Evolutionary conservation across 2,888 invertebrate species (phyloP).

Genomic region (Dasypolia templi): DNA sequence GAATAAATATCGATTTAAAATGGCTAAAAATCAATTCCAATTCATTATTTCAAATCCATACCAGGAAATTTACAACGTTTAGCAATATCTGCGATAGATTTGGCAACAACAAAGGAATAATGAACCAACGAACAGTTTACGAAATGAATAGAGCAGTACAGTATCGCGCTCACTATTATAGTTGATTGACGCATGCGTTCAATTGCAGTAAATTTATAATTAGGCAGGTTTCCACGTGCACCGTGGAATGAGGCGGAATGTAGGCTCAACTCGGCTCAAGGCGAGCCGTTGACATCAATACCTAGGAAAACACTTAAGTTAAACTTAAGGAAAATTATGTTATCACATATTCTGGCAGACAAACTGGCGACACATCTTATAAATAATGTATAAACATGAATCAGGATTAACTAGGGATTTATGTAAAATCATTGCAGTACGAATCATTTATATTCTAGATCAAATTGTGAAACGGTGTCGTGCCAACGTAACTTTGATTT

Average conservation of each 20-base stretch:
- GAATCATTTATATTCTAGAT: conserved; percentile 74
- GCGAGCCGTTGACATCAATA: conserved; percentile 81
- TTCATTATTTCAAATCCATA: conserved; percentile 20
- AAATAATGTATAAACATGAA: conserved; percentile 56
- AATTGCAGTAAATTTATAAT: conserved; percentile 77
- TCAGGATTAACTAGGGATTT: conserved; percentile 51
- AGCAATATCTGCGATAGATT: conserved; percentile 35
- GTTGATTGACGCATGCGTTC: conserved; percentile 75
- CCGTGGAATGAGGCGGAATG: conserved; percentile 77
- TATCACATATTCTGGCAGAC: conserved; percentile 62
- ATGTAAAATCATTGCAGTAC: conserved; percentile 66
- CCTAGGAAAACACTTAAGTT: conserved; percentile 71
- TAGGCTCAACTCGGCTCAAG: conserved; percentile 84
- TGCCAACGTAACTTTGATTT: conserved; percentile 74
- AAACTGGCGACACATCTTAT: conserved; percentile 61
- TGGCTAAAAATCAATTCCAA: conserved; percentile 25
- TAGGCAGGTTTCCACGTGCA: conserved; percentile 79
- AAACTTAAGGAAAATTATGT: conserved; percentile 42
- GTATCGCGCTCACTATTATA: conserved; percentile 67
- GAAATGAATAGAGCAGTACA: conserved; percentile 59
- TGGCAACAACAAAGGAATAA: conserved; percentile 56
- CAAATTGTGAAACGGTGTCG: conserved; percentile 76
- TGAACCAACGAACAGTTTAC: conserved; percentile 47
- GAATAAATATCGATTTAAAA: conserved; percentile 32
- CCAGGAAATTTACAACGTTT: conserved; percentile 32